Percentiles rank a stretch among this genome's conserved stretches.
Evolutionary conservation across 1,140 invertebrate species (phyloP).

Genomic region (Leptinotarsa undecemlineata): DNA sequence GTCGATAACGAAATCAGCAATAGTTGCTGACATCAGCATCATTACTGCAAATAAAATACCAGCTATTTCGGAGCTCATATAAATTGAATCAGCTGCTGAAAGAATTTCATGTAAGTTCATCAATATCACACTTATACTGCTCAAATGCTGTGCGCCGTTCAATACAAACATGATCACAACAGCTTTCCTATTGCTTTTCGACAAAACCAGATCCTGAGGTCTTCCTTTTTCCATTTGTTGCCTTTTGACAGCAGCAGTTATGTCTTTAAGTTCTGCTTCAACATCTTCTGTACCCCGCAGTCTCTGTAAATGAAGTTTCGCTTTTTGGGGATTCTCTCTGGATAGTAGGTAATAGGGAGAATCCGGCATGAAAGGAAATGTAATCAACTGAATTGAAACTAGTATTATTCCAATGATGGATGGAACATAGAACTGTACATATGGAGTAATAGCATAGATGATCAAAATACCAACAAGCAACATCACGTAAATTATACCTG

Average conservation of each 20-base stretch:
- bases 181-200: constrained; percentile 45
- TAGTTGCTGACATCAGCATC: constrained; percentile 45
- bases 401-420: constrained; percentile 43
- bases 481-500: constrained; percentile 47
- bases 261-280: constrained; percentile 56
- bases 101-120: constrained; percentile 61
- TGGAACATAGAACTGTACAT: constrained; percentile 36
- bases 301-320: constrained; percentile 57
- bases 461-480: constrained; percentile 46
- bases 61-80: constrained; percentile 41
- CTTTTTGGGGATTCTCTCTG: constrained; percentile 54
- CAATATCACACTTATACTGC: constrained; percentile 59
- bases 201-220: constrained; percentile 41
- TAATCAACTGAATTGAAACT: constrained; percentile 32
- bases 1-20: constrained; percentile 53
- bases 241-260: constrained; percentile 44
- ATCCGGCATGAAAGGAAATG: constrained; percentile 43
- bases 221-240: constrained; percentile 42
- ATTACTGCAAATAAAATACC: constrained; percentile 56
- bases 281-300: constrained; percentile 58
- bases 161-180: constrained; percentile 53
- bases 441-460: constrained; percentile 43
- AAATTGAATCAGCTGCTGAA: constrained; percentile 48
- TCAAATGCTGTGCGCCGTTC: constrained; percentile 60
- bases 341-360: constrained; percentile 40